These are phyloP conservation scores for Cecropterus lyciades DNA, from an alignment of 1,140 invertebrate genomes.

Conservation along the genomic window DNA sequence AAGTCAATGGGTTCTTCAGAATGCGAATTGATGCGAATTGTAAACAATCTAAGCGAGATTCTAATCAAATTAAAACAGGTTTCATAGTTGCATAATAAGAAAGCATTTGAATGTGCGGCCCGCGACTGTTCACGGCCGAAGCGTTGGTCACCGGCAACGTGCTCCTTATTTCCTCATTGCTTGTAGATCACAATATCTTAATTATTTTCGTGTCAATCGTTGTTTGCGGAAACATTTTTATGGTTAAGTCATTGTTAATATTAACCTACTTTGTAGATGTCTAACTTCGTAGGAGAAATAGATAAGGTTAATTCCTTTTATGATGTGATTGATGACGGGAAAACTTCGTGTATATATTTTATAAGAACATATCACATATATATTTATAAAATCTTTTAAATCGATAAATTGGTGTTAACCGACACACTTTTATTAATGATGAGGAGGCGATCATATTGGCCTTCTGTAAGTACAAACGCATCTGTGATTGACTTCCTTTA, in stretches of 20 bases:
- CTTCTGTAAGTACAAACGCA: too few relatives aligned
- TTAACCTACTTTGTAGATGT: too few relatives aligned
- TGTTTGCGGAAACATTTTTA: constrained; percentile 16
- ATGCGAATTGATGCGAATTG: constrained; percentile 42
- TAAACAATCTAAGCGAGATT: constrained; percentile 46
- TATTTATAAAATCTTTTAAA: too few relatives aligned
- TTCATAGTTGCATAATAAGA: constrained; percentile 49
- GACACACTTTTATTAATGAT: too few relatives aligned
- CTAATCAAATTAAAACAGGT: constrained; percentile 52
- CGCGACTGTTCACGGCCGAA: constrained; percentile 35
- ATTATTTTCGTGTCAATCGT: constrained; percentile 19
- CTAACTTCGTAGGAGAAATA: too few relatives aligned
- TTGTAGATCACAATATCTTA: constrained; percentile 15
- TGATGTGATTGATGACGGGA: too few relatives aligned
- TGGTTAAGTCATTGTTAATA: background rate
- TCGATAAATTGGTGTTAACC: too few relatives aligned
- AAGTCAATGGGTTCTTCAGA: constrained; percentile 23
- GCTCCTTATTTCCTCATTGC: constrained; percentile 27
- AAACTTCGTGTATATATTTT: too few relatives aligned
- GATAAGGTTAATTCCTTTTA: too few relatives aligned
- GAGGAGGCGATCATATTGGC: too few relatives aligned
- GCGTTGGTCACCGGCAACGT: constrained; percentile 2
- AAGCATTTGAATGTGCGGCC: constrained; percentile 37
- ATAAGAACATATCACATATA: too few relatives aligned
- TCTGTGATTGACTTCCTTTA: too few relatives aligned